Evolutionary conservation across 2,888 invertebrate species (phyloP).

Genomic region (Athrips mouffetella): DNA sequence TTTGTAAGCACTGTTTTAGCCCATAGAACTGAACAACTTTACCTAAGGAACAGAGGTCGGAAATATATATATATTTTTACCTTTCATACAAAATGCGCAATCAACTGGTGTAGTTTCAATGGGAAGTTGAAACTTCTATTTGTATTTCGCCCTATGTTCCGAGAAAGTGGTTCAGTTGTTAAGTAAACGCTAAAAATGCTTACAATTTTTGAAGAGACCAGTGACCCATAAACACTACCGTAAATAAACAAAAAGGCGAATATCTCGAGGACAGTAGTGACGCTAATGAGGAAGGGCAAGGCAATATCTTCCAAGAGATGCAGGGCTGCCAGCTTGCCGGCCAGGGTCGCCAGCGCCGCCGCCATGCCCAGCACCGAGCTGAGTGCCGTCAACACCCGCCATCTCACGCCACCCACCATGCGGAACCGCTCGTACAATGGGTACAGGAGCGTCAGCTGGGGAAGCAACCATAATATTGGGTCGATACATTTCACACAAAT

Average conservation of each 20-base stretch:
- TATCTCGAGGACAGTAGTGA: conserved; percentile 50
- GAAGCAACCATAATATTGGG: too few relatives aligned
- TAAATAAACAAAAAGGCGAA: conserved; percentile 56
- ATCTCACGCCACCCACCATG: conserved; percentile 45
- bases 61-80: too few relatives aligned
- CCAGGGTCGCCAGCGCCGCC: conserved; percentile 36
- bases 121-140: too few relatives aligned
- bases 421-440: conserved; percentile 56
- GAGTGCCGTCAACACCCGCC: conserved; percentile 45
- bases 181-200: too few relatives aligned
- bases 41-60: too few relatives aligned
- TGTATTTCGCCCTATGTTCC: too few relatives aligned
- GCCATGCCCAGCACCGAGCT: conserved; percentile 40
- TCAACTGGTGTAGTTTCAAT: too few relatives aligned
- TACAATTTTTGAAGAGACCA: background rate
- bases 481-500: too few relatives aligned
- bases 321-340: conserved; percentile 39
- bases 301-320: conserved; percentile 45
- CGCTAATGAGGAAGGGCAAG: conserved; percentile 45
- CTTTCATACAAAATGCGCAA: too few relatives aligned
- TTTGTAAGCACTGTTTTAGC: too few relatives aligned
- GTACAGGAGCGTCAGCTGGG: conserved; percentile 49
- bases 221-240: conserved; percentile 39
- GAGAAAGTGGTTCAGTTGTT: too few relatives aligned
- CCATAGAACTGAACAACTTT: too few relatives aligned